Evolutionary conservation across 2,113 vertebrate species (phyloP).

Genomic region (Larimichthys polyactis): DNA sequence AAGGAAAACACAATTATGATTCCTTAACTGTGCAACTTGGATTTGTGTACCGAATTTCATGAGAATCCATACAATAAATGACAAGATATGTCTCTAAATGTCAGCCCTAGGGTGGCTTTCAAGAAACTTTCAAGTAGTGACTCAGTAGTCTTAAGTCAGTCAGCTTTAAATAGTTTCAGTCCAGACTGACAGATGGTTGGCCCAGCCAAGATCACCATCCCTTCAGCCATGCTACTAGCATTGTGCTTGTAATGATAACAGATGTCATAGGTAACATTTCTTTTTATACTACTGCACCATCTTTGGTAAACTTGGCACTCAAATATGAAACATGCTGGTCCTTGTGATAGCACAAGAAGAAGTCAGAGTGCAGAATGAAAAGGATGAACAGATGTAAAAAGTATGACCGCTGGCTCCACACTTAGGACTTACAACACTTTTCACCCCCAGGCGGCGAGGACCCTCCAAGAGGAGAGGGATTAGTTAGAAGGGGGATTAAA

Average conservation of each 20-base stretch:
- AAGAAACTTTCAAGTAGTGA: too few relatives aligned
- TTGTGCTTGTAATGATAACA: not conserved
- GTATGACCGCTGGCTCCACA: constrained; percentile 39
- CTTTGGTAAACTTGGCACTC: not conserved
- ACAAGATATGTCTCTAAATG: not conserved
- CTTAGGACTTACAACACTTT: constrained; percentile 44
- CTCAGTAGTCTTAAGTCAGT: too few relatives aligned
- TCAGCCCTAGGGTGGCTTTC: too few relatives aligned
- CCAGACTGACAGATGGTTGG: not conserved
- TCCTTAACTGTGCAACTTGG: not conserved
- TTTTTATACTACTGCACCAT: not conserved
- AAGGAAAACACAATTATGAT: too few relatives aligned
- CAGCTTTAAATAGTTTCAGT: not conserved
- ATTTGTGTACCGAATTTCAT: not conserved
- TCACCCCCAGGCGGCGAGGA: constrained; percentile 55
- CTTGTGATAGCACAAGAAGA: too few relatives aligned
- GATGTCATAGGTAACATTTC: not conserved
- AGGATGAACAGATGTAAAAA: constrained; percentile 13
- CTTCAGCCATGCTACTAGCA: not conserved
- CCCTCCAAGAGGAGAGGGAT: constrained; percentile 72
- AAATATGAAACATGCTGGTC: not conserved
- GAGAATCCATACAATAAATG: not conserved
- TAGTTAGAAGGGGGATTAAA: constrained; percentile 75
- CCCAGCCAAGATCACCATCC: not conserved
- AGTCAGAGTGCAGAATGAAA: not conserved